These are phyloP conservation scores for Ceryle rudis DNA, from an alignment of 2,797 vertebrate genomes.

Conservation along the genomic window DNA sequence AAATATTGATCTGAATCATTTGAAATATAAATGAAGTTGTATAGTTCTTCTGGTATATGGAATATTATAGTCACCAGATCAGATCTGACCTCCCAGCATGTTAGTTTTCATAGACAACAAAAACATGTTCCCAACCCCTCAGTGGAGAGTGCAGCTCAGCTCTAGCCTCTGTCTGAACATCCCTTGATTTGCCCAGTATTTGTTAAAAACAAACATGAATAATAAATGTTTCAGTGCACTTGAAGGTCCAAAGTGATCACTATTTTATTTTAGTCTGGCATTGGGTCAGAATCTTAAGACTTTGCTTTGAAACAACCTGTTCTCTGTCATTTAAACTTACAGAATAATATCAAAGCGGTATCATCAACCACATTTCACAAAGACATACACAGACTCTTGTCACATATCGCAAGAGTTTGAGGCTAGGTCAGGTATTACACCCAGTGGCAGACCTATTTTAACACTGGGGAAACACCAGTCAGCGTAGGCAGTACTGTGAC, in stretches of 20 bases:
- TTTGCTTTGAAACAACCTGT: not conserved
- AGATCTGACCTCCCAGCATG: not conserved
- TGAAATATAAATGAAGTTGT: constrained; percentile 82
- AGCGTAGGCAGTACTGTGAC: accelerated
- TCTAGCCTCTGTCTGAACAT: not conserved
- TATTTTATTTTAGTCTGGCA: not conserved
- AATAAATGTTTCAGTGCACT: constrained; percentile 2
- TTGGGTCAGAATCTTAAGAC: not conserved
- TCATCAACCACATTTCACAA: not conserved
- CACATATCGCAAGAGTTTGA: not conserved
- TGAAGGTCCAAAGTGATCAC: not conserved
- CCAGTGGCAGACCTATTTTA: not conserved
- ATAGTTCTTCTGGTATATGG: constrained; percentile 50
- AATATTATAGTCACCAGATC: constrained; percentile 44
- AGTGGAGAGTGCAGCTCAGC: not conserved
- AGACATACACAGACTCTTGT: not conserved
- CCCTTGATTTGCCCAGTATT: constrained; percentile 22
- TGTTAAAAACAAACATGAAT: constrained; percentile 40
- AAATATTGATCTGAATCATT: constrained; percentile 83
- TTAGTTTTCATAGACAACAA: constrained; percentile 13
- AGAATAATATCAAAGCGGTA: not conserved
- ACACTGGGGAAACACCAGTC: not conserved
- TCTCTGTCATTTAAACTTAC: not conserved
- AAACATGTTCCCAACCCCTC: not conserved
- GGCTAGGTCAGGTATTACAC: not conserved